phyloP scores from a whole-genome alignment of 2,113 vertebrate genomes.

The Panurus biarmicus region DNA sequence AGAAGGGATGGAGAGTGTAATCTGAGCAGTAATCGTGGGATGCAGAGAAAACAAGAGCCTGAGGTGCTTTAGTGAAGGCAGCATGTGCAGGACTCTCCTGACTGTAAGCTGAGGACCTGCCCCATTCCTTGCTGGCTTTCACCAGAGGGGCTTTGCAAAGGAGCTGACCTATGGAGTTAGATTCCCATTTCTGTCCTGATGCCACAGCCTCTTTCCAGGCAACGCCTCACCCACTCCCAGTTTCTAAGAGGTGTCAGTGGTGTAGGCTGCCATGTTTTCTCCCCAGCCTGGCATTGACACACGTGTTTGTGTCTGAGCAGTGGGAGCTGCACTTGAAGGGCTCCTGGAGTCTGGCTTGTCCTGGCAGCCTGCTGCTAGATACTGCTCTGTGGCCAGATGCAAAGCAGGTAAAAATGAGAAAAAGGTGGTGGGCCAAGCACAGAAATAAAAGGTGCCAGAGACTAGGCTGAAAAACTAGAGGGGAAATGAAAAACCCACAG shows the following conservation, averaged over 20 bases:
- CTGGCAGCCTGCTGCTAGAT: not conserved
- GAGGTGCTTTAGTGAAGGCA: not conserved
- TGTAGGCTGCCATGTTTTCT: rapidly evolving
- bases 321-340: not conserved
- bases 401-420: not conserved
- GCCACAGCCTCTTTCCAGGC: not conserved
- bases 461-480: not conserved
- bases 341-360: not conserved
- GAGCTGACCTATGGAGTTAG: not conserved
- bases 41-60: not conserved
- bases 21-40: rapidly evolving
- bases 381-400: not conserved
- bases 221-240: rapidly evolving
- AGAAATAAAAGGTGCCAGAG: not conserved
- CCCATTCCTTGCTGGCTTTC: not conserved
- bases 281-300: rapidly evolving
- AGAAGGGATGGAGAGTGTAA: not conserved
- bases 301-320: not conserved
- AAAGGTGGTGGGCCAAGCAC: not conserved
- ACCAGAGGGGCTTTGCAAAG: not conserved
- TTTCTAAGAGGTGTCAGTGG: not conserved
- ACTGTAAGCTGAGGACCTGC: not conserved
- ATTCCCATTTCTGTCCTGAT: not conserved
- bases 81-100: rapidly evolving
- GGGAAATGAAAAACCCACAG: not conserved